Evolutionary conservation across 2,113 vertebrate genomes (phyloP).

Genomic region (Myrmecobius fasciatus): DNA sequence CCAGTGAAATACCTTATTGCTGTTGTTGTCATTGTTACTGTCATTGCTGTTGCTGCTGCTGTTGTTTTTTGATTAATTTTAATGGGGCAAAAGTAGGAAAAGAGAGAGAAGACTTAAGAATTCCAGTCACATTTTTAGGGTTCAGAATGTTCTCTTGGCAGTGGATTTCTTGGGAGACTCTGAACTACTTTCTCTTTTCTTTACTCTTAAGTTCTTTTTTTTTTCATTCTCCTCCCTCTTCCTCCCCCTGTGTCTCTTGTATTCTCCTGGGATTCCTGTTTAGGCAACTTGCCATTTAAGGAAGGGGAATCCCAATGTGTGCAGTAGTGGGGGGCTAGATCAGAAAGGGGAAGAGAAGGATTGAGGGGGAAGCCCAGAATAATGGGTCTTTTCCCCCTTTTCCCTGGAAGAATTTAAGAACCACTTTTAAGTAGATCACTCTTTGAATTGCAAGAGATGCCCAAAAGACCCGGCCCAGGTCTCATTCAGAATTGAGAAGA

Average conservation of each 20-base stretch:
- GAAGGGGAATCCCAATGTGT: background rate
- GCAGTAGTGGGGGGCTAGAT: background rate
- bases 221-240: background rate
- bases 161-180: conserved; percentile 20
- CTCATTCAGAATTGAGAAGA: background rate
- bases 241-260: background rate
- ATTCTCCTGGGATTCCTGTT: conserved; percentile 17
- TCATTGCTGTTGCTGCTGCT: too few relatives aligned
- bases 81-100: conserved; percentile 25
- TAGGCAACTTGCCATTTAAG: conserved; percentile 26
- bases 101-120: conserved; percentile 44
- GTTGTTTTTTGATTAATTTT: background rate
- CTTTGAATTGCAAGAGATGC: background rate
- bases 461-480: background rate
- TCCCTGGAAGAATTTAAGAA: background rate
- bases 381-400: background rate
- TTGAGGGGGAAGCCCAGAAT: too few relatives aligned
- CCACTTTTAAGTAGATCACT: background rate
- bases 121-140: conserved; percentile 50
- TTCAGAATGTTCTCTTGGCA: conserved; percentile 20
- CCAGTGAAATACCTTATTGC: background rate
- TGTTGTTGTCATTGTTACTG: too few relatives aligned
- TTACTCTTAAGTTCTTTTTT: conserved; percentile 10
- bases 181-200: conserved; percentile 42
- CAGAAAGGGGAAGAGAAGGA: background rate